A percentile compares a stretch with the other conserved stretches of the same genome.
These are phyloP conservation scores for Symphodus melops DNA, from an alignment of 2,113 vertebrate genomes.

Conservation along the genomic window DNA sequence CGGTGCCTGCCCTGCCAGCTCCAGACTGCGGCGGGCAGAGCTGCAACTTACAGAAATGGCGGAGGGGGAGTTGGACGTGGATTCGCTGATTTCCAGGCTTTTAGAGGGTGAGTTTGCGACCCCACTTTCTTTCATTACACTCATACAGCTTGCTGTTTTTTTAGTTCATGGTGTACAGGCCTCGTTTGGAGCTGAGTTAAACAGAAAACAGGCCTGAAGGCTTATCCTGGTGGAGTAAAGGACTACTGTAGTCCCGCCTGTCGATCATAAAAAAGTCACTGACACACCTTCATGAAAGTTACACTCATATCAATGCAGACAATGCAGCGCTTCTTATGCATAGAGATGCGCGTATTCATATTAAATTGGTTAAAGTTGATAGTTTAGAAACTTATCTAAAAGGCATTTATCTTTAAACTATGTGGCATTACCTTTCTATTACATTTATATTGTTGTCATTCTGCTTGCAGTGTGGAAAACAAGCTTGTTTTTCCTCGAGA, in stretches of 20 bases:
- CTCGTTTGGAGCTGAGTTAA: background rate
- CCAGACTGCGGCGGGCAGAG: slow-evolving; percentile 60
- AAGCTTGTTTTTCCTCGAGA: too few species aligned
- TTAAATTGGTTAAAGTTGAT: slow-evolving; percentile 34
- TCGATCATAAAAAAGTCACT: slow-evolving; percentile 16
- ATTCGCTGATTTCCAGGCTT: slow-evolving; percentile 95
- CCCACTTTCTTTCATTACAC: rapidly evolving
- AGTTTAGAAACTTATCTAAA: background rate
- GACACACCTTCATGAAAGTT: slow-evolving; percentile 43
- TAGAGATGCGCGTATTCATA: too few species aligned
- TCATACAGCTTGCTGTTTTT: rapidly evolving
- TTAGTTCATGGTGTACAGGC: rapidly evolving
- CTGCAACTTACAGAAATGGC: slow-evolving; percentile 88
- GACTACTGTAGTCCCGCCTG: slow-evolving; percentile 32
- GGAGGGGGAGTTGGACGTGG: slow-evolving; percentile 98
- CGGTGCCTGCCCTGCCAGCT: slow-evolving; percentile 60
- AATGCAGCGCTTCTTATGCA: too few species aligned
- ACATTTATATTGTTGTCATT: background rate
- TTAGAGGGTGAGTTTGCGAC: slow-evolving; percentile 89
- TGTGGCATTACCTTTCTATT: background rate
- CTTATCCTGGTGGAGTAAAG: slow-evolving; percentile 15
- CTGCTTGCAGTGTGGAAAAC: background rate
- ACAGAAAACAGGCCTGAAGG: background rate
- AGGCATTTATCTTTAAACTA: background rate
- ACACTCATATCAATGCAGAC: too few species aligned